Evolutionary conservation across 2,797 vertebrate species (phyloP), one percentile per base, ranked within the genome.

Genomic region (Lepus townsendii): DNA sequence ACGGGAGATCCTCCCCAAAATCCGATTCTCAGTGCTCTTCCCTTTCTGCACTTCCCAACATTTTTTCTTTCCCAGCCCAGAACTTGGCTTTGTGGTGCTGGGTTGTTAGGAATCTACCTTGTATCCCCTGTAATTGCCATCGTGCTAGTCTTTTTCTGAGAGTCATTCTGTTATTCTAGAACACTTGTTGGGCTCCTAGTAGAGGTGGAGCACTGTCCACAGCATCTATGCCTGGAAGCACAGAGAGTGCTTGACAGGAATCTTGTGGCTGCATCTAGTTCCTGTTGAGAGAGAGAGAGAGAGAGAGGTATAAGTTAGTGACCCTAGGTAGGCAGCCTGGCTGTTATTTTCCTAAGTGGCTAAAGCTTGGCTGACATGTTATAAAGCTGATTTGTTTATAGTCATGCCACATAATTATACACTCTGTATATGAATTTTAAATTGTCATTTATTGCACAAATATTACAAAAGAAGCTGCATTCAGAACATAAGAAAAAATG

Each of bases 391-490:
- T 90, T 93, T 95, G 96, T 94, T 97, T 95, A 93, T 90, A n/a
- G 50, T 52, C 62, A 30, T 94, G 32, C 84, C 84, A 93, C 17
- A 32, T 96, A 97, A 95, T 95, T 94, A 91, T 69, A 95, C 2
- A 54, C 77, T 93, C 27, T 75, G 17, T 72, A 52, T 78, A 22
- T 93, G 89, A 84, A 68, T 85, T 88, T 96, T 78, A 96, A 95
- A 95, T 96, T 83, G 95, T 95, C 96, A 95, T 88, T 96, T 97
- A 95, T 86, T 96, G 52, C 73, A 93, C 73, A 90, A 94, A 86
- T 84, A 50, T 78, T 89, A 27, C 77, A 92, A 90, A 35, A 96
- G 72, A 91, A 93, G 91, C 79, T 60, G 68, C 94, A 95, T 65
- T 82, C 72, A 72, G 71, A 90, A 71, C 92, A 89, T 7, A 69